phyloP scores from a whole-genome alignment of 2,113 vertebrate species.

The Rana temporaria region DNA sequence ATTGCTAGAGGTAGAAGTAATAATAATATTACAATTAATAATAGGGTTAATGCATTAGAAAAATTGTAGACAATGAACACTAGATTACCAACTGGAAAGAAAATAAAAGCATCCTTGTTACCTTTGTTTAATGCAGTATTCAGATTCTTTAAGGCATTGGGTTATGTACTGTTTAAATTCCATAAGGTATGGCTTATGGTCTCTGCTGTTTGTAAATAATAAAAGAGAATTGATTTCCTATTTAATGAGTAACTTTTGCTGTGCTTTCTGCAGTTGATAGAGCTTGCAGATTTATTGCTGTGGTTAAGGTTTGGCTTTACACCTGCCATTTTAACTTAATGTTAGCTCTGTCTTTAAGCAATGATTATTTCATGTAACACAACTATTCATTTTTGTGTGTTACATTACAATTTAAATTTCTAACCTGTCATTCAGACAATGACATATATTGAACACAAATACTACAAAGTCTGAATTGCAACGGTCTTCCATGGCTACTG shows the following conservation, averaged over 20 bases:
- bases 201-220: slow-evolving; percentile 53
- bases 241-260: slow-evolving; percentile 55
- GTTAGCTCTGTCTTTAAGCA: not conserved
- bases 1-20: no score
- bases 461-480: no score
- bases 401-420: not conserved
- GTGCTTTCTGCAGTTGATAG: slow-evolving; percentile 33
- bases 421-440: no score
- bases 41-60: no score
- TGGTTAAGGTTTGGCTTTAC: slow-evolving; percentile 10
- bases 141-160: not conserved
- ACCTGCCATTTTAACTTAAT: not conserved
- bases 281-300: slow-evolving; percentile 50
- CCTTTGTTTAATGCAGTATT: not conserved
- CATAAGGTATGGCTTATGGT: slow-evolving; percentile 29
- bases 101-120: not conserved
- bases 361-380: not conserved
- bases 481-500: no score
- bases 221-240: slow-evolving; percentile 56
- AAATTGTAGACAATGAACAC: no score
- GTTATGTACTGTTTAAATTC: not conserved
- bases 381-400: not conserved
- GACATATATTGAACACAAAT: no score
- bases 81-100: not conserved
- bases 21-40: no score